These are phyloP conservation scores for Clamator glandarius DNA, from an alignment of 2,797 vertebrate species.

Conservation along the genomic window DNA sequence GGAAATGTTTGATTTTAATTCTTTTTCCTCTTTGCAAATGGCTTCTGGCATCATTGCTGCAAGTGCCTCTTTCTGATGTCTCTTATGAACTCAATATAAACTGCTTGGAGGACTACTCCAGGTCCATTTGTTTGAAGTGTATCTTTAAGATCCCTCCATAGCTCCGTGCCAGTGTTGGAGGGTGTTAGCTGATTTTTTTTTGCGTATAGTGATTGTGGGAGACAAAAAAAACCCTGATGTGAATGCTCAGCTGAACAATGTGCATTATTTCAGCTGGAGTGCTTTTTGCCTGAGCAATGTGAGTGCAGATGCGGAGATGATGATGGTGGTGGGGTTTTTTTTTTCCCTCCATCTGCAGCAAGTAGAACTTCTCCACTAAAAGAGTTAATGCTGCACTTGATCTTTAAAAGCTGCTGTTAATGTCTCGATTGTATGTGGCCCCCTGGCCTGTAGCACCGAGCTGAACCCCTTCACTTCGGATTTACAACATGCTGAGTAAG, in stretches of 20 bases:
- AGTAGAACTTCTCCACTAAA: not conserved
- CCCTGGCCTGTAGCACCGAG: not conserved
- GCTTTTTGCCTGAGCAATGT: not conserved
- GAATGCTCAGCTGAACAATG: not conserved
- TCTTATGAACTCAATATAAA: not conserved
- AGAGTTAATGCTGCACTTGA: not conserved
- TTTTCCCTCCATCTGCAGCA: not conserved
- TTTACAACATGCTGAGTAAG: not conserved
- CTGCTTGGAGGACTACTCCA: not conserved
- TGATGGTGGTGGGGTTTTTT: not conserved
- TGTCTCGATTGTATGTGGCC: not conserved
- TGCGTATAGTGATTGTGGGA: not conserved
- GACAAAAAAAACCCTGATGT: not conserved
- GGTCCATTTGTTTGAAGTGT: not conserved
- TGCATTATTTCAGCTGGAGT: not conserved
- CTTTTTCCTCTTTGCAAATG: not conserved
- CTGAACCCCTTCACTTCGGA: not conserved
- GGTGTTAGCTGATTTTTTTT: not conserved
- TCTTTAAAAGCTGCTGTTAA: not conserved
- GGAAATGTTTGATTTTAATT: not conserved
- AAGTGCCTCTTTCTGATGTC: not conserved
- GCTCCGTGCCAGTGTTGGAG: not conserved
- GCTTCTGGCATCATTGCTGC: not conserved
- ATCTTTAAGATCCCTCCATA: not conserved
- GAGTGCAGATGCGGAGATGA: not conserved